Conservation (phyloP, 2,888 invertebrate species). For the Conistra vaccinii region DNA sequence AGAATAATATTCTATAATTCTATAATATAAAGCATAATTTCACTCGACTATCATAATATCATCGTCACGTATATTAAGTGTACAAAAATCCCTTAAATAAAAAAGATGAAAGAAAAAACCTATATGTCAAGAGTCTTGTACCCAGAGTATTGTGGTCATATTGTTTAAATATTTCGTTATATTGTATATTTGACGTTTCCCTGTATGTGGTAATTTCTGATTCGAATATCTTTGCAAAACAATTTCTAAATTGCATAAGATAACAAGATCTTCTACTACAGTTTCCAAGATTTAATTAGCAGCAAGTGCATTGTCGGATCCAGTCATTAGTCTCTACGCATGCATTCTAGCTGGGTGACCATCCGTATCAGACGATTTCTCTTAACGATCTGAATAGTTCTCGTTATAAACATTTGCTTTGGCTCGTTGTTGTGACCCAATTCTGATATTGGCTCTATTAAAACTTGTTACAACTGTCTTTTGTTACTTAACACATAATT, state of each 20-base stretch:
- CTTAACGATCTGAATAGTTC: conserved; percentile 72
- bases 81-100: neutral
- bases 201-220: neutral
- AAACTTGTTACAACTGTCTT: conserved; percentile 52
- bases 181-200: neutral
- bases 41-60: neutral
- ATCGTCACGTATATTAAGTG: neutral
- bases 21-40: too few relatives aligned
- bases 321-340: conserved; percentile 70
- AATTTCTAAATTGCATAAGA: neutral
- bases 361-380: conserved; percentile 81
- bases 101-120: neutral
- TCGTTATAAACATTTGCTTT: conserved; percentile 61
- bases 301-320: conserved; percentile 61
- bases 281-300: conserved; percentile 27
- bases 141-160: neutral
- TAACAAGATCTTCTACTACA: neutral
- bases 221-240: neutral
- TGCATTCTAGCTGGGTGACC: conserved; percentile 80
- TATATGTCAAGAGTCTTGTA: neutral
- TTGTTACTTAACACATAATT: conserved; percentile 51
- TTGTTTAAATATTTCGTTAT: neutral
- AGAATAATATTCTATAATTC: neutral
- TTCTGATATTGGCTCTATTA: conserved; percentile 65
- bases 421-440: conserved; percentile 69